phyloP scores from a whole-genome alignment of 2,113 vertebrate genomes.

The Cephalopholis sonnerati region DNA sequence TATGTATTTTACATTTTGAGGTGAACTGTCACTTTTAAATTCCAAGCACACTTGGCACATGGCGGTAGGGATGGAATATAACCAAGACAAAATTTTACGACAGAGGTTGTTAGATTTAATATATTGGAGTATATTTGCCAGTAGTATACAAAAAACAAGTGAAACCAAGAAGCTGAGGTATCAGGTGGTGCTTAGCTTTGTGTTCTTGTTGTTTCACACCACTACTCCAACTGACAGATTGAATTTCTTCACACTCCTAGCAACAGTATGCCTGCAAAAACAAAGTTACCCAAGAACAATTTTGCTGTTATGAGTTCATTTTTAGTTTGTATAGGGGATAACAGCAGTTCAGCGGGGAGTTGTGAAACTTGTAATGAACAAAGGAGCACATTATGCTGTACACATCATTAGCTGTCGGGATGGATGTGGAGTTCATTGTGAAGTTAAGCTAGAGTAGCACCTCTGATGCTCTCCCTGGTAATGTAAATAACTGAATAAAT shows the following conservation, averaged over 20 bases:
- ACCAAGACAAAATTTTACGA: not conserved
- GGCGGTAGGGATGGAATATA: not conserved
- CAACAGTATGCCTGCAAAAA: slow-evolving; percentile 48
- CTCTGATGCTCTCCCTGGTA: not conserved
- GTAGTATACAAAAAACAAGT: not conserved
- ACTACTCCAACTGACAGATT: slow-evolving; percentile 32
- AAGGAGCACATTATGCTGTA: slow-evolving; percentile 18
- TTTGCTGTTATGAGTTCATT: slow-evolving; percentile 58
- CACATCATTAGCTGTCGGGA: slow-evolving; percentile 45
- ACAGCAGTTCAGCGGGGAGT: slow-evolving; percentile 28
- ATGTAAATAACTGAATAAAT: not conserved
- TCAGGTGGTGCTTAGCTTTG: slow-evolving; percentile 27
- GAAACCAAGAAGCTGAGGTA: slow-evolving; percentile 1
- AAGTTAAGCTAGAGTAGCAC: slow-evolving; percentile 18
- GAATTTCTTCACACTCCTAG: slow-evolving; percentile 59
- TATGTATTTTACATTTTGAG: too few species aligned
- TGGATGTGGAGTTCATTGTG: not conserved
- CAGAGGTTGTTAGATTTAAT: not conserved
- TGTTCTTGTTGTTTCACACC: slow-evolving; percentile 58
- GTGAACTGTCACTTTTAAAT: not conserved
- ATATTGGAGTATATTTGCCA: not conserved
- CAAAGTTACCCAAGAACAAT: slow-evolving; percentile 51
- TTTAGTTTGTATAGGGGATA: slow-evolving; percentile 45
- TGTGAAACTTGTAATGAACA: slow-evolving; percentile 44
- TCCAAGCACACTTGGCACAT: not conserved